Percentiles rank a stretch among this genome's conserved stretches.
Evolutionary conservation across 2,113 vertebrate species (phyloP).

Genomic region (Bubalus kerabau): DNA sequence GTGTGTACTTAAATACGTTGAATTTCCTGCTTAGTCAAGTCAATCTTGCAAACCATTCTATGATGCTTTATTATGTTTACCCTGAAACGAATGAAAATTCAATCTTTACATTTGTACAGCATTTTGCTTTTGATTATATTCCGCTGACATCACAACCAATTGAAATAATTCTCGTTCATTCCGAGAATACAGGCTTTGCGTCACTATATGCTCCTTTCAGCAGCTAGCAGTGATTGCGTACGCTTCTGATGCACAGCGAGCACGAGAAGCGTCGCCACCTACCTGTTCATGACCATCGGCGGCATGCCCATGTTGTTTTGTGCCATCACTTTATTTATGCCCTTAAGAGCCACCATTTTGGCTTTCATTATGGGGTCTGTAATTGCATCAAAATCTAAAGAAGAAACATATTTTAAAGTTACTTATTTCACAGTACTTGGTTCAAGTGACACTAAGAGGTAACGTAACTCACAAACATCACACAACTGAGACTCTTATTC

Average conservation of each 20-base stretch:
- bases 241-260: fast-evolving
- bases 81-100: neutral
- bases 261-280: neutral
- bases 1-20: neutral
- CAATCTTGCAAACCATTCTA: neutral
- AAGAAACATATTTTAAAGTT: slow-evolving; percentile 59
- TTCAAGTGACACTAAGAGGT: neutral
- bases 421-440: slow-evolving; percentile 2
- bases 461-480: neutral
- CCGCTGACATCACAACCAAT: too few species aligned
- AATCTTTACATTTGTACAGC: neutral
- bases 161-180: neutral
- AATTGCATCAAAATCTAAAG: slow-evolving; percentile 92
- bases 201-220: neutral
- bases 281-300: slow-evolving; percentile 94
- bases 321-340: slow-evolving; percentile 98
- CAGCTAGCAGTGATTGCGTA: fast-evolving
- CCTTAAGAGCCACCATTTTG: slow-evolving; percentile 98
- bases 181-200: neutral
- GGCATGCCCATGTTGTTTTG: slow-evolving; percentile 91
- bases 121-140: neutral
- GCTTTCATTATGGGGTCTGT: slow-evolving; percentile 99
- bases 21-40: neutral
- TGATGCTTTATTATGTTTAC: neutral
- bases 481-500: neutral